Conservation (phyloP, 2,113 vertebrate genomes). For the Catharus minimus region DNA sequence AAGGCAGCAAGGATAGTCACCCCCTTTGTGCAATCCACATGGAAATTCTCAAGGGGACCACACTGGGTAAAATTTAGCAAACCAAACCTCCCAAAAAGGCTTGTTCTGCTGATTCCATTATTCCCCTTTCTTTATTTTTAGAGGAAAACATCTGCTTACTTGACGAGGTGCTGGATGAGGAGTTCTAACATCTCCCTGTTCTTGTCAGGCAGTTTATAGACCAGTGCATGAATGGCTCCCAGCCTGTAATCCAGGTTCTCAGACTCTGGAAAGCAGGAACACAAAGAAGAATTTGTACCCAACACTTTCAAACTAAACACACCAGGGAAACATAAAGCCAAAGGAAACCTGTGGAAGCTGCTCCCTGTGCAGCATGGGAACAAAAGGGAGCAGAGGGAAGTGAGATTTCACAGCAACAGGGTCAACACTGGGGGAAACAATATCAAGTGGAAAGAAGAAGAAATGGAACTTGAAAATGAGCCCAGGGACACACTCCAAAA, state of each 20-base stretch:
- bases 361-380: background rate
- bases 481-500: background rate
- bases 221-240: conserved; percentile 90
- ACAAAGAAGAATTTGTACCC: background rate
- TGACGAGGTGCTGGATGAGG: conserved; percentile 90
- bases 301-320: background rate
- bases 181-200: conserved; percentile 93
- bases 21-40: background rate
- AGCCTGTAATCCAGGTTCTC: conserved; percentile 92
- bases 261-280: conserved; percentile 79
- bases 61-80: background rate
- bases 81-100: background rate
- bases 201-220: conserved; percentile 92
- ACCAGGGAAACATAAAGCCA: background rate
- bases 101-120: background rate
- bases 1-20: background rate
- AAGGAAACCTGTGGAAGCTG: background rate
- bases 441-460: background rate
- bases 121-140: background rate
- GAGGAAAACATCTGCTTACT: conserved; percentile 73
- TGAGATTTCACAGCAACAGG: background rate
- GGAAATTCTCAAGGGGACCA: background rate
- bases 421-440: background rate
- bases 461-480: background rate
- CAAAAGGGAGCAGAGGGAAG: background rate